These are phyloP conservation scores for Antitype chi DNA, from an alignment of 2,888 invertebrate genomes.

Conservation along the genomic window DNA sequence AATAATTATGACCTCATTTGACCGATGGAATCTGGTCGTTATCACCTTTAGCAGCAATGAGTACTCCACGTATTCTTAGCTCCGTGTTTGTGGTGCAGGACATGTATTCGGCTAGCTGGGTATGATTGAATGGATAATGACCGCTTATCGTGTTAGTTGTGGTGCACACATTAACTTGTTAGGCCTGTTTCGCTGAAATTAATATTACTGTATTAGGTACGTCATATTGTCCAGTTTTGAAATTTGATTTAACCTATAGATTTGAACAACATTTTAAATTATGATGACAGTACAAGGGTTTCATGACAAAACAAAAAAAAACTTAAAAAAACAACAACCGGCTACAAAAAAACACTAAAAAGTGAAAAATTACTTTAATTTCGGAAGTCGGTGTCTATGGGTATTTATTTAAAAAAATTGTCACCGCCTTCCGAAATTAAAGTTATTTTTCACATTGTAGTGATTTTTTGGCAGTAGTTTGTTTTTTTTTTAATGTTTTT, in stretches of 20 bases:
- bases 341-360: no score
- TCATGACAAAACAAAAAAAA: background rate
- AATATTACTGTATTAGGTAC: background rate
- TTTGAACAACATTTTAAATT: background rate
- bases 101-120: constrained; percentile 36
- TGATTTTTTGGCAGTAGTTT: no score
- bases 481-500: no score
- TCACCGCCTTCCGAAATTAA: no score
- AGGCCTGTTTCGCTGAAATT: constrained; percentile 11
- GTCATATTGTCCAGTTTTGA: background rate
- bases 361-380: no score
- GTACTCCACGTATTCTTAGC: background rate
- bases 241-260: background rate
- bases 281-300: background rate
- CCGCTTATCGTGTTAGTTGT: constrained; percentile 52
- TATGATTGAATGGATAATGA: constrained; percentile 53
- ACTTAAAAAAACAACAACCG: no score
- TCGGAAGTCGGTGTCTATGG: no score
- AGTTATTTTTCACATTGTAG: no score
- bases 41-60: background rate
- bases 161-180: constrained; percentile 29
- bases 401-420: no score
- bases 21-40: background rate
- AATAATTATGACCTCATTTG: background rate
- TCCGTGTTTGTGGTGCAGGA: constrained; percentile 7